Percentiles rank a stretch among this genome's conserved stretches.
These are phyloP conservation scores for Leptoteleia sp. DNA, from an alignment of 1,140 invertebrate genomes.

Conservation along the genomic window DNA sequence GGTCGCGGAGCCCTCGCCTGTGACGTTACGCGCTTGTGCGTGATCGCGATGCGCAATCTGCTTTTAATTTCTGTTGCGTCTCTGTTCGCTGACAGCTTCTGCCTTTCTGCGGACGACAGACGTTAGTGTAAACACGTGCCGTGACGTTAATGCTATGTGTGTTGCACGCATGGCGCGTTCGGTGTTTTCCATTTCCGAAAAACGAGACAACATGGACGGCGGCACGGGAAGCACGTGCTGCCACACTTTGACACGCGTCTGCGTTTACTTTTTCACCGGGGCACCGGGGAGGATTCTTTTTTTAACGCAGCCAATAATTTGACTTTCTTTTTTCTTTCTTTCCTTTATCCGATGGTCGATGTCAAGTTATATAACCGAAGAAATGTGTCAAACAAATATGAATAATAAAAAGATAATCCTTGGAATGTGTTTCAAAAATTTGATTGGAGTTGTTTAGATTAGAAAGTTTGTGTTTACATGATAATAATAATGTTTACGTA, in stretches of 20 bases:
- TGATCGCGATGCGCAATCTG: constrained; percentile 46
- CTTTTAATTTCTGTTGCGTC: constrained; percentile 53
- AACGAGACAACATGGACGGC: constrained; percentile 24
- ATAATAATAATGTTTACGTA: no score
- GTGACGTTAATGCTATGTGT: constrained; percentile 27
- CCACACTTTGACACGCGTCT: constrained; percentile 22
- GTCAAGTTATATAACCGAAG: no score
- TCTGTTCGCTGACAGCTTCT: constrained; percentile 28
- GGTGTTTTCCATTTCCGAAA: constrained; percentile 57
- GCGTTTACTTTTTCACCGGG: constrained; percentile 16
- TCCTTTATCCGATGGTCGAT: no score
- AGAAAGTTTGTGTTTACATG: no score
- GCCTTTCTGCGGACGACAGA: constrained; percentile 48
- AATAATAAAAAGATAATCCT: no score
- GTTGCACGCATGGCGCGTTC: constrained; percentile 35
- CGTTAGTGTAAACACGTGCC: constrained; percentile 49
- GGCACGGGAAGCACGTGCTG: constrained; percentile 37
- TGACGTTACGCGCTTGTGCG: constrained; percentile 50
- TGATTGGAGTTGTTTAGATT: no score
- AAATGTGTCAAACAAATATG: no score
- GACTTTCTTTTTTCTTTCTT: background rate
- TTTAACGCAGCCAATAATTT: background rate
- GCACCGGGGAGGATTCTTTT: background rate
- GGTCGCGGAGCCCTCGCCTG: constrained; percentile 15
- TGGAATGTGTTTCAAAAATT: no score